phyloP scores from a whole-genome alignment of 1,140 invertebrate genomes.

The Pseudomyrmex concolor region DNA sequence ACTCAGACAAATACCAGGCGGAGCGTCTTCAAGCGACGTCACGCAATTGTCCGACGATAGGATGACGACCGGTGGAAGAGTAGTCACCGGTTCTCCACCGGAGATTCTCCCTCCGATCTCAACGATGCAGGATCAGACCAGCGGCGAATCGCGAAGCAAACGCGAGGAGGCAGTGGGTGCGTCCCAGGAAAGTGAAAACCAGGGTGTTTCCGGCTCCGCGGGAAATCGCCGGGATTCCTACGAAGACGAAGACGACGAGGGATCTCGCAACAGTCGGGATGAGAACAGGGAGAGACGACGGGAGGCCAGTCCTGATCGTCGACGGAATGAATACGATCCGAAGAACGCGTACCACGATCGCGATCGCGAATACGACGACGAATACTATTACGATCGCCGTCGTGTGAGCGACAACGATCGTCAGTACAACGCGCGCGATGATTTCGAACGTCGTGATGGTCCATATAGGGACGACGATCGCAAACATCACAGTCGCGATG shows the following conservation, averaged over 20 bases:
- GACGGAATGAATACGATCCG: conserved; percentile 80
- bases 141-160: conserved; percentile 78
- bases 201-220: conserved; percentile 70
- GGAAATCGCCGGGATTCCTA: conserved; percentile 80
- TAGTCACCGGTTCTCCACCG: conserved; percentile 82
- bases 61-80: conserved; percentile 72
- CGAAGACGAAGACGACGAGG: conserved; percentile 82
- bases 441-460: conserved; percentile 80
- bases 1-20: conserved; percentile 80
- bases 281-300: conserved; percentile 81
- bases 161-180: conserved; percentile 83
- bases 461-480: conserved; percentile 81
- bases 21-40: conserved; percentile 79
- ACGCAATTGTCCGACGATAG: conserved; percentile 74
- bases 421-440: conserved; percentile 79
- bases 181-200: conserved; percentile 76
- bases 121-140: conserved; percentile 74
- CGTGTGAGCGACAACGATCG: conserved; percentile 83
- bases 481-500: conserved; percentile 79
- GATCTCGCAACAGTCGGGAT: conserved; percentile 81
- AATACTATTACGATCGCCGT: conserved; percentile 85
- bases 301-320: conserved; percentile 78
- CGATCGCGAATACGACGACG: conserved; percentile 82
- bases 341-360: conserved; percentile 80
- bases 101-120: conserved; percentile 73